Evolutionary conservation across 1,140 invertebrate species (phyloP).

Genomic region (Caenorhabditis remanei): DNA sequence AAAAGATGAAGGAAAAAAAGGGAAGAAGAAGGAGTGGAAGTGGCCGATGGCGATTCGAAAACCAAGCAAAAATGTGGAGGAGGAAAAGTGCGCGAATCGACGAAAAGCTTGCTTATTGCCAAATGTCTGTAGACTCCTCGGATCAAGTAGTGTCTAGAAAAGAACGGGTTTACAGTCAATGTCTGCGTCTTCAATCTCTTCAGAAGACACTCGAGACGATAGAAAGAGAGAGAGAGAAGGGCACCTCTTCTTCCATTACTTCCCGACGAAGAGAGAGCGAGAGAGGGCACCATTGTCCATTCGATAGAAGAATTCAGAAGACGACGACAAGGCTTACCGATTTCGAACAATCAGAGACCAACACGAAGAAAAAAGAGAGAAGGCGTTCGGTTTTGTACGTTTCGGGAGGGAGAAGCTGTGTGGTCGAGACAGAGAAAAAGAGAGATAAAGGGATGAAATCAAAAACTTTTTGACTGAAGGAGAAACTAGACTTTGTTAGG

Average conservation of each 20-base stretch:
- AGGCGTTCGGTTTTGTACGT: not conserved
- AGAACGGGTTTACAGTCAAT: conserved; percentile 39
- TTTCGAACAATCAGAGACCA: conserved; percentile 44
- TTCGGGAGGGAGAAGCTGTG: not conserved
- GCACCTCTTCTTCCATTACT: conserved; percentile 27
- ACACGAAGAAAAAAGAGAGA: not conserved
- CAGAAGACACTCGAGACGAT: conserved; percentile 40
- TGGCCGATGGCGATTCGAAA: conserved; percentile 55
- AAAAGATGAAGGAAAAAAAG: conserved; percentile 33
- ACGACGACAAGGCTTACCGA: conserved; percentile 30
- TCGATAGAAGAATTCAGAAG: not conserved
- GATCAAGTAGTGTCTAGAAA: not conserved
- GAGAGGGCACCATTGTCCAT: conserved; percentile 16
- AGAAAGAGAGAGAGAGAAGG: not conserved
- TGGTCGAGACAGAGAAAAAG: not conserved
- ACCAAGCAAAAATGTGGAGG: conserved; percentile 55
- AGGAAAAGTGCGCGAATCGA: conserved; percentile 55
- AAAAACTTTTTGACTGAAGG: not conserved
- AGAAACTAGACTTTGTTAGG: not conserved
- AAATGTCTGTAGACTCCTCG: conserved; percentile 26
- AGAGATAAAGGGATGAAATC: not conserved
- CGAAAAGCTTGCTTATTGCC: conserved; percentile 53
- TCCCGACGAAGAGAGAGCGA: not conserved
- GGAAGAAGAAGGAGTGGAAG: conserved; percentile 1
- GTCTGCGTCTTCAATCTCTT: conserved; percentile 13